Base-by-base conservation (phyloP, 2,797 vertebrate species). In the Cirrhinus mrigala region DNA sequence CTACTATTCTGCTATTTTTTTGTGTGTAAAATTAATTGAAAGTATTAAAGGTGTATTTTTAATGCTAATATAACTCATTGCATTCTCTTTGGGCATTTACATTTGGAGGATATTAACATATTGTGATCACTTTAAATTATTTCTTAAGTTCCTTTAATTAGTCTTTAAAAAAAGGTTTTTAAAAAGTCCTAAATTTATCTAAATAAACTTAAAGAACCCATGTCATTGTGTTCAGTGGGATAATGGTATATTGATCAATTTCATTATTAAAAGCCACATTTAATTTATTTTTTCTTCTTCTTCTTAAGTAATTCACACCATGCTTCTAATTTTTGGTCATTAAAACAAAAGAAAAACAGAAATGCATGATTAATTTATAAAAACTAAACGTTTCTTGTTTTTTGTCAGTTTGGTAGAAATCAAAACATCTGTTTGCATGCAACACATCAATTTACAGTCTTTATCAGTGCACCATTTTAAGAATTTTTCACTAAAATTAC, bases 251-350 rank as follows among this genome's bases (percentile, higher is more conserved):
- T 54, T 50, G 3, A 37, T 40, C 8, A 81, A 3, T 81, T 93
- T 92, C 90, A 93, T 93, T 92, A 94, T 92, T 87, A 92, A 88
- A 89, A 88, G 91, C 89, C 92, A 92, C 92, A 92, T 92, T 86
- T 82, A 87, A 88, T 85, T 85, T 82, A 79, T 58, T 86, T 87
- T 88, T 54, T 0, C 22, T 70, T 24, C 70, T 44, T n/a, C n/a
- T n/a, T n/a, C n/a, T n/a, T n/a, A n/a, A n/a, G n/a, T 54, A 33
- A 50, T 64, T 54, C 8, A 68, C 2, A 7, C 50, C n/a, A 14
- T n/a, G 40, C 40, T 44, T 44, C 40, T 44, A 7, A 0, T 15
- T 29, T n/a, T n/a, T 22, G 20, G n/a, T 12, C 15, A 14, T 15
- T 54, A 15, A 16, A 16, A 16, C 5, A 18, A 16, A 70, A 27